Conservation (phyloP, 1,140 invertebrate genomes). For the Berghia stephanieae region DNA sequence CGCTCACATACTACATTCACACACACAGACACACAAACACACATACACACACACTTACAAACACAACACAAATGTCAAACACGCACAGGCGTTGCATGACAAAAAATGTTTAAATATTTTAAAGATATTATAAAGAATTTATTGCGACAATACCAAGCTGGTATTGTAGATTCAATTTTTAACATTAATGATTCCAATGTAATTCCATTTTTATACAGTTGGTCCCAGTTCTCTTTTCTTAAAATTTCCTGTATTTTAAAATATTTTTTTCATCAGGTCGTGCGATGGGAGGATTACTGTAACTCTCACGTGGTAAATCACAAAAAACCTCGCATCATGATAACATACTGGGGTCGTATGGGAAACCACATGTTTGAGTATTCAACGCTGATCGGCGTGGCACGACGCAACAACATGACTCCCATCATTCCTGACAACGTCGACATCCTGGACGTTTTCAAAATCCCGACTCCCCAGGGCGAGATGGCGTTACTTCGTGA, state of each 20-base stretch:
- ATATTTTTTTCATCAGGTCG: constrained; percentile 15
- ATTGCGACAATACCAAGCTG: background rate
- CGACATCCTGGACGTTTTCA: constrained; percentile 45
- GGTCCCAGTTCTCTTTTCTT: constrained; percentile 26
- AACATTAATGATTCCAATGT: background rate
- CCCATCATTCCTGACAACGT: constrained; percentile 42
- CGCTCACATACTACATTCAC: no score
- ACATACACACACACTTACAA: no score
- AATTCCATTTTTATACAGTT: background rate
- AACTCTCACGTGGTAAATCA: constrained; percentile 19
- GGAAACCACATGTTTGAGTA: constrained; percentile 58
- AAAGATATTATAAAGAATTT: background rate
- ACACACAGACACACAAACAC: no score
- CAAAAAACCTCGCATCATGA: constrained; percentile 31
- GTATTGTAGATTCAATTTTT: background rate
- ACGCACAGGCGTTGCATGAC: background rate
- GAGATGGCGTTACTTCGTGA: constrained; percentile 29
- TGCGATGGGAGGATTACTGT: constrained; percentile 21
- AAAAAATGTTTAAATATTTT: background rate
- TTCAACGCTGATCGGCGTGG: constrained; percentile 44
- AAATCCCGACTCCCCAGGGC: constrained; percentile 41
- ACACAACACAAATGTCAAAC: no score
- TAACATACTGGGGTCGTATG: constrained; percentile 44
- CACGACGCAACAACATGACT: constrained; percentile 45
- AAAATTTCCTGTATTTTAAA: no score